Base-by-base conservation (phyloP, 2,113 vertebrate genomes). In the Vulpes vulpes region DNA sequence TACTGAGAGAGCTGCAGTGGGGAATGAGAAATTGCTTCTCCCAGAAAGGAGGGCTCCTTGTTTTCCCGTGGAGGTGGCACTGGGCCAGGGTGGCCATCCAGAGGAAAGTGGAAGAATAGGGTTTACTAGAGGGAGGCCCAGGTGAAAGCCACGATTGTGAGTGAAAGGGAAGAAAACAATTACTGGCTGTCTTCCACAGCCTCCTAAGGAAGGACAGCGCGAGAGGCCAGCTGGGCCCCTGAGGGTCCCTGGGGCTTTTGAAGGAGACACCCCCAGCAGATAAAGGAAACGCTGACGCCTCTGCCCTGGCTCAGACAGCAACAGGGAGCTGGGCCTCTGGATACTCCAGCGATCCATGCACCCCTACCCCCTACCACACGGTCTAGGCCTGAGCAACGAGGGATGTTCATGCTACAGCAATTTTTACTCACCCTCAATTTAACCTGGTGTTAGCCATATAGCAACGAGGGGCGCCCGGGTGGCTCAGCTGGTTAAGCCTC, bases 41-140 rank as follows among this genome's bases (percentile, higher is more conserved):
- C 96, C 76, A 73, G 89, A 94, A 96, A 98, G 62, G 87, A 96
- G 96, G 90, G 6, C 11, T 38, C 76, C 92, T 79, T 82, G 32
- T 2, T 14, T 64, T 55, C 82, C 91, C 12, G 64, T 71, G 60
- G 91, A 93, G 95, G 92, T 96, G 97, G 95, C 83, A 51, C 1
- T 49, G 83, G 94, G 97, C 97, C 96, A 94, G 8, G 89, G 53
- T 85, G 90, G 67, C 93, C 80, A 69, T 91, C 92, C 73, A 93
- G 89, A 94, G 85, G 62, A 97, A 95, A 60, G 57, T 27, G 27
- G 69, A 97, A 94, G 90, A 96, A 92, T 59, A 51, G 64, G 73
- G 59, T 91, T 97, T 86, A 79, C 95, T 93, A 97, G 81, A 91
- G 87, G 80, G 92, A 98, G 93, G 73, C 88, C 55, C 69, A 78